These are phyloP conservation scores for Sebastes fasciatus DNA, from an alignment of 2,113 vertebrate species.

Conservation along the genomic window DNA sequence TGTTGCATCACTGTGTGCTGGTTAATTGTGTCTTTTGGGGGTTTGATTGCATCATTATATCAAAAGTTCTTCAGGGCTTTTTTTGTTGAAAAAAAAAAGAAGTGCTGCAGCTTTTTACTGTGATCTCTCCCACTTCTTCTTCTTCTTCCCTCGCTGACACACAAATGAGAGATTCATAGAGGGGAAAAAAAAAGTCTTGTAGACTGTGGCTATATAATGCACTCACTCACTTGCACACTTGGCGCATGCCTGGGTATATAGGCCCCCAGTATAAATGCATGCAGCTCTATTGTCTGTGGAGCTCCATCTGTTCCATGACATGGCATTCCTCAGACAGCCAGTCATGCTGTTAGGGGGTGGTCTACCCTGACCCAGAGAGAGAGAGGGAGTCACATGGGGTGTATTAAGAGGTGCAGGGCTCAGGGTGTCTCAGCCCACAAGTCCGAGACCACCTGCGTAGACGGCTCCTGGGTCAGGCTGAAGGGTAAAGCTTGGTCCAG, in stretches of 20 bases:
- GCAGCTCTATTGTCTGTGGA: constrained; percentile 63
- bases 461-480: constrained; percentile 12
- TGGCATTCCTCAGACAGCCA: constrained; percentile 72
- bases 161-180: neutral
- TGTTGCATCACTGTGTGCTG: constrained; percentile 18
- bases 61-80: constrained; percentile 15
- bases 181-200: neutral
- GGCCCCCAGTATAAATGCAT: constrained; percentile 39
- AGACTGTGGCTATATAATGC: neutral
- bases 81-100: constrained; percentile 7
- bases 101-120: neutral
- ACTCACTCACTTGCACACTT: constrained; percentile 26
- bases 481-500: neutral
- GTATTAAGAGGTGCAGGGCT: constrained; percentile 35
- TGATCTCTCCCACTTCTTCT: neutral
- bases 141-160: neutral
- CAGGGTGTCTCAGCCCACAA: constrained; percentile 5
- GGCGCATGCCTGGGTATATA: constrained; percentile 56
- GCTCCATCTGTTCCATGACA: constrained; percentile 79
- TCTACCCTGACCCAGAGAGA: constrained; percentile 42
- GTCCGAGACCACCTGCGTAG: constrained; percentile 34
- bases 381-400: constrained; percentile 43
- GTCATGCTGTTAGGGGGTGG: constrained; percentile 67
- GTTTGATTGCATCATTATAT: constrained; percentile 10
- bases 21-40: neutral